These are phyloP conservation scores for Atethmia centrago DNA, from an alignment of 2,888 invertebrate species.

Conservation along the genomic window DNA sequence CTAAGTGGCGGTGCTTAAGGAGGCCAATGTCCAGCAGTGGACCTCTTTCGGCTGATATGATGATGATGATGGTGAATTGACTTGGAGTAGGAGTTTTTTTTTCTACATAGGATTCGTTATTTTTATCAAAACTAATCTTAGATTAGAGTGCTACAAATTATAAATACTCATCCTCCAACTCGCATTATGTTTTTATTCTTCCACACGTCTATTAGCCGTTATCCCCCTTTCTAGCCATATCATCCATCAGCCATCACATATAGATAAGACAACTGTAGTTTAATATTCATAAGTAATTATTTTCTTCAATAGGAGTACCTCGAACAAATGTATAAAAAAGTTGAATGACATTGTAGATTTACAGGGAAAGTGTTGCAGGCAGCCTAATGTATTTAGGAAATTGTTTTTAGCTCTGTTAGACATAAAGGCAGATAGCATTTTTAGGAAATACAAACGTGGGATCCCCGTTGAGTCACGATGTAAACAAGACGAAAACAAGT, in stretches of 20 bases:
- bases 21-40: too few species aligned
- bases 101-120: too few species aligned
- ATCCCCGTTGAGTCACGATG: conserved; percentile 51
- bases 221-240: not conserved
- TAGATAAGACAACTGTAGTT: too few species aligned
- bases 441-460: conserved; percentile 29
- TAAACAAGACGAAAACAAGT: conserved; percentile 50
- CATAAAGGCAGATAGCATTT: too few species aligned
- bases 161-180: not conserved
- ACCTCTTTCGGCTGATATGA: too few species aligned
- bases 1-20: too few species aligned
- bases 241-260: not conserved
- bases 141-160: not conserved
- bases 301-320: too few species aligned
- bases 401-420: not conserved
- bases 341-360: not conserved
- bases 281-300: too few species aligned
- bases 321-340: too few species aligned
- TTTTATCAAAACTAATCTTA: not conserved
- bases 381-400: not conserved
- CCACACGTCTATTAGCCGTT: not conserved
- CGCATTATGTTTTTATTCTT: not conserved
- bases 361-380: not conserved
- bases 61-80: too few species aligned
- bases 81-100: too few species aligned